A percentile compares a stretch with the other conserved stretches of the same genome.
Evolutionary conservation across 1,140 invertebrate species (phyloP).

Genomic region (Neodiprion lecontei): DNA sequence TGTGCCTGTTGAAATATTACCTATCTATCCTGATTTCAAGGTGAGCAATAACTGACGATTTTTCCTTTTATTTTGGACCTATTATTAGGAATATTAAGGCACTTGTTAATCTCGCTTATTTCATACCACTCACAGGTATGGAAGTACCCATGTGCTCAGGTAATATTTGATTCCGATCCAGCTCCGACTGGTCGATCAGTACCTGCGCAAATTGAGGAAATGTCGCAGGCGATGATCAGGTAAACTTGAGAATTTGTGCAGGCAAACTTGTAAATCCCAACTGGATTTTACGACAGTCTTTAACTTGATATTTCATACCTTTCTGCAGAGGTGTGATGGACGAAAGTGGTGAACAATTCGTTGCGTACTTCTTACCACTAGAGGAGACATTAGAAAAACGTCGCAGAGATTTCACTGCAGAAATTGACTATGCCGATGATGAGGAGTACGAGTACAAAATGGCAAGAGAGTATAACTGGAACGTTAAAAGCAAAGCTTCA

Average conservation of each 20-base stretch:
- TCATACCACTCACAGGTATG: conserved; percentile 71
- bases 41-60: conserved; percentile 47
- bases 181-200: conserved; percentile 80
- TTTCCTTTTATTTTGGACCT: conserved; percentile 10
- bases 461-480: conserved; percentile 97
- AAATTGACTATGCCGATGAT: conserved; percentile 87
- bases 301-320: conserved; percentile 27
- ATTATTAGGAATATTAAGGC: too few species aligned
- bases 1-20: conserved; percentile 86
- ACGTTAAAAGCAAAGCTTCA: conserved; percentile 97
- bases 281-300: conserved; percentile 12
- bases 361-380: conserved; percentile 96
- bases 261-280: conserved; percentile 18
- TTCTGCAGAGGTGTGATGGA: conserved; percentile 91
- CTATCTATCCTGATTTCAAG: conserved; percentile 94
- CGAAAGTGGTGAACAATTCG: conserved; percentile 97
- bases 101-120: not conserved
- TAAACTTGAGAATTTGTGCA: conserved; percentile 44
- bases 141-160: conserved; percentile 98
- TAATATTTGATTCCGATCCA: conserved; percentile 98
- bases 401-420: conserved; percentile 77
- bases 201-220: conserved; percentile 91
- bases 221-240: conserved; percentile 99
- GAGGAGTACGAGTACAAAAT: conserved; percentile 96
- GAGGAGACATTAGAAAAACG: conserved; percentile 91